phyloP scores from a whole-genome alignment of 1,140 invertebrate genomes.

The Heliconius nattereri region DNA sequence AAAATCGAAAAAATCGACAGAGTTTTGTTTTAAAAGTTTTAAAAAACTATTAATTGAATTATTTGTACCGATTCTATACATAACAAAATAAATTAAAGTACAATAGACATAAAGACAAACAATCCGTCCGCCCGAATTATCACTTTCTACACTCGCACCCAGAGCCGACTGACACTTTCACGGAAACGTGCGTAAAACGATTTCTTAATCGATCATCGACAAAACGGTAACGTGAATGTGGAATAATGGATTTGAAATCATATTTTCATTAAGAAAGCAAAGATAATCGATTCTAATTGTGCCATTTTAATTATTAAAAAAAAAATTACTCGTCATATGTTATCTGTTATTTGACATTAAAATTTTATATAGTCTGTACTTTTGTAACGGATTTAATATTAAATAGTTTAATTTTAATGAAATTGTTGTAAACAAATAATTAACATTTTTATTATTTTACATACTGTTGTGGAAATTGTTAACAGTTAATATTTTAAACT shows the following conservation, averaged over 20 bases:
- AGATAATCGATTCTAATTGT: constrained; percentile 51
- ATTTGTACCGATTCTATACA: background rate
- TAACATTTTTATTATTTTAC: background rate
- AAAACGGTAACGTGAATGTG: constrained; percentile 73
- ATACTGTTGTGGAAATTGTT: background rate
- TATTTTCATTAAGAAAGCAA: constrained; percentile 60
- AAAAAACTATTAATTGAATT: background rate
- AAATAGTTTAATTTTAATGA: too few species aligned
- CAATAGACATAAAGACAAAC: constrained; percentile 32
- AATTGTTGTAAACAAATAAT: background rate
- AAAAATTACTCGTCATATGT: background rate
- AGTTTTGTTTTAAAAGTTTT: background rate
- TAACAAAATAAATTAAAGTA: background rate
- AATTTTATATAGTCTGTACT: background rate
- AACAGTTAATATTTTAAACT: background rate
- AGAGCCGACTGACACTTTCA: constrained; percentile 62
- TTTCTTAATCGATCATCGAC: constrained; percentile 71
- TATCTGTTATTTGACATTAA: background rate
- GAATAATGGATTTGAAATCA: constrained; percentile 65
- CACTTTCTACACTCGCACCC: constrained; percentile 66
- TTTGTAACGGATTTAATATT: background rate
- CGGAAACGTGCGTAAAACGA: constrained; percentile 70
- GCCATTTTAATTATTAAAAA: constrained; percentile 12
- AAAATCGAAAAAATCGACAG: too few species aligned
- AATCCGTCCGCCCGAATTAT: constrained; percentile 45